Evolutionary conservation across 2,888 invertebrate genomes (phyloP).

Genomic region (Rhagonycha fulva): DNA sequence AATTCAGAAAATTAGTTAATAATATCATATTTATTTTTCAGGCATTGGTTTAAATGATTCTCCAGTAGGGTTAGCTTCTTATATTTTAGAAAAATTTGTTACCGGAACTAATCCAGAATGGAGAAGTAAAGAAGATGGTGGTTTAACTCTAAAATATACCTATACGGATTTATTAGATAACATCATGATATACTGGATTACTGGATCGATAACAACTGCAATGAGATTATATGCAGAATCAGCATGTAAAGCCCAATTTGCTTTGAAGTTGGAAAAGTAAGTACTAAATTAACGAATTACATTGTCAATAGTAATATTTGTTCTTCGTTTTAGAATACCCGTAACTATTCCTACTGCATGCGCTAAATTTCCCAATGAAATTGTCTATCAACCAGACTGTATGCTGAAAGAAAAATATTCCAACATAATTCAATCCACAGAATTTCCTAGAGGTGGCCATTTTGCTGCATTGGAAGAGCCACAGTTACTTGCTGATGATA

Average conservation of each 20-base stretch:
- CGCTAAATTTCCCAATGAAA: conserved; percentile 73
- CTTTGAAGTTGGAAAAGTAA: conserved; percentile 35
- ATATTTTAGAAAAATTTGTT: conserved; percentile 84
- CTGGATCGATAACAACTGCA: conserved; percentile 72
- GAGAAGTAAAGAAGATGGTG: conserved; percentile 63
- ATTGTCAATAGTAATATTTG: neutral
- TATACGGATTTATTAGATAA: conserved; percentile 76
- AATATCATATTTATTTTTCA: conserved; percentile 44
- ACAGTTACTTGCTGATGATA: conserved; percentile 67
- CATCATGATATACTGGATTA: conserved; percentile 81
- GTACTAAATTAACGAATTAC: neutral
- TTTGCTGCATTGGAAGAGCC: conserved; percentile 84
- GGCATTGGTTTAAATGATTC: conserved; percentile 70
- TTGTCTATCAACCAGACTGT: conserved; percentile 63
- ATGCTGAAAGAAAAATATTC: conserved; percentile 62
- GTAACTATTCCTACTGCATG: conserved; percentile 72
- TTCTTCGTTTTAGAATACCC: conserved; percentile 61
- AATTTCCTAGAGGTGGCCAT: conserved; percentile 76
- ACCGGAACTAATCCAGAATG: conserved; percentile 65
- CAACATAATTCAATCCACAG: conserved; percentile 70
- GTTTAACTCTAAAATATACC: conserved; percentile 66
- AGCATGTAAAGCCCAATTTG: conserved; percentile 42
- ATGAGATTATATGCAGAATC: conserved; percentile 75
- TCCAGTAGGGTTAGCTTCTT: conserved; percentile 81
- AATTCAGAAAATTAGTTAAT: neutral